phyloP scores from a whole-genome alignment of 2,888 invertebrate genomes.

The Drosophila niveifrons region DNA sequence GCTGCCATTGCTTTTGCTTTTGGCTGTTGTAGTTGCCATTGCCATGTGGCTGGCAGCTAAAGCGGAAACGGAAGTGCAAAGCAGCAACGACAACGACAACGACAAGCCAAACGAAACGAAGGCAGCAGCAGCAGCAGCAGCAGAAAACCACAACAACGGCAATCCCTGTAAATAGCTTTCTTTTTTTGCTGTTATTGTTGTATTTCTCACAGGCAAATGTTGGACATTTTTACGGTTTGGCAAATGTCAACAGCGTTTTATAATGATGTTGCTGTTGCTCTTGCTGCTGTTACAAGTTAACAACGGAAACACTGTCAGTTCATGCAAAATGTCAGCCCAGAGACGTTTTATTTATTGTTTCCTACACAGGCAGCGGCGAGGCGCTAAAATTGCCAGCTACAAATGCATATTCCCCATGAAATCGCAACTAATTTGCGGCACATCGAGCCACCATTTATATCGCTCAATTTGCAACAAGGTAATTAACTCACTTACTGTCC shows the following conservation, averaged over 20 bases:
- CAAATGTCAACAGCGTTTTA: slow-evolving; percentile 72
- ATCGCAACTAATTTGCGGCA: slow-evolving; percentile 54
- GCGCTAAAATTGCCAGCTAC: slow-evolving; percentile 43
- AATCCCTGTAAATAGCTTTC: slow-evolving; percentile 64
- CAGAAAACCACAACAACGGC: slow-evolving; percentile 64
- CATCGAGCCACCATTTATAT: slow-evolving; percentile 30
- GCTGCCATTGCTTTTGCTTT: slow-evolving; percentile 28
- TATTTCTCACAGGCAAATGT: slow-evolving; percentile 62
- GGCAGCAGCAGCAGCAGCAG: slow-evolving; percentile 31
- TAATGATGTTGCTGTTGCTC: slow-evolving; percentile 41
- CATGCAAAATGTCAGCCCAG: slow-evolving; percentile 38
- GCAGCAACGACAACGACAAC: slow-evolving; percentile 44
- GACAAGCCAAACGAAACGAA: slow-evolving; percentile 21
- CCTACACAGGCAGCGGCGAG: slow-evolving; percentile 36
- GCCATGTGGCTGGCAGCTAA: slow-evolving; percentile 35
- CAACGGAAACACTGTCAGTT: slow-evolving; percentile 46
- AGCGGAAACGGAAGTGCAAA: slow-evolving; percentile 73
- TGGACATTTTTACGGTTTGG: slow-evolving; percentile 77
- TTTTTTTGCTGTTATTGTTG: neutral
- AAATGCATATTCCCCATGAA: slow-evolving; percentile 24
- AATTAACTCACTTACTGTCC: slow-evolving; percentile 24
- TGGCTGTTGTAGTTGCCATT: slow-evolving; percentile 5
- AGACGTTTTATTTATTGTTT: slow-evolving; percentile 61
- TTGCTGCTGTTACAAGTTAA: slow-evolving; percentile 27
- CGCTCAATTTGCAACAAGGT: slow-evolving; percentile 27